Percentiles rank a stretch among this genome's conserved stretches.
Evolutionary conservation across 2,888 invertebrate genomes (phyloP).

Genomic region (Aphelenchoides bicaudatus): DNA sequence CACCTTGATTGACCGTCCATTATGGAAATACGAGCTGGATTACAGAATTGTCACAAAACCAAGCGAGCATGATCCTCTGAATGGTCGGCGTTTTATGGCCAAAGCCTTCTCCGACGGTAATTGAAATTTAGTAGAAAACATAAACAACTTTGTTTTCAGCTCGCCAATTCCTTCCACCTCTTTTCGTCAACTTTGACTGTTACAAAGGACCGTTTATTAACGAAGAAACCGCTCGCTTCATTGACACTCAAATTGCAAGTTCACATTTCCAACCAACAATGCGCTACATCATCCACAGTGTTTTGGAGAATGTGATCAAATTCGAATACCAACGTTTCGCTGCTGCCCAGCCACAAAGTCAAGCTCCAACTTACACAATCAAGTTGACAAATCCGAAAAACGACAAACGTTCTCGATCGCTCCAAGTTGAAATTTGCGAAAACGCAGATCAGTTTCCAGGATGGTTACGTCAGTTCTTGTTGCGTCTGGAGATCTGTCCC

Average conservation of each 20-base stretch:
- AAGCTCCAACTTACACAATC: slow-evolving; percentile 13
- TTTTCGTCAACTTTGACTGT: slow-evolving; percentile 24
- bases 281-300: slow-evolving; percentile 19
- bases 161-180: slow-evolving; percentile 14
- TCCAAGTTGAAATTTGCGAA: slow-evolving; percentile 29
- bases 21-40: not conserved
- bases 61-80: not conserved
- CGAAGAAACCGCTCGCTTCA: not conserved
- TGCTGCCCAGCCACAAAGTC: not conserved
- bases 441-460: slow-evolving; percentile 21
- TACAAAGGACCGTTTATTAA: slow-evolving; percentile 27
- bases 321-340: not conserved
- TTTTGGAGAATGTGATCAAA: slow-evolving; percentile 9
- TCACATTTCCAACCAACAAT: slow-evolving; percentile 12
- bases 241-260: slow-evolving; percentile 21
- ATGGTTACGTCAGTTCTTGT: slow-evolving; percentile 28
- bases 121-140: not conserved
- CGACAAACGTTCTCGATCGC: slow-evolving; percentile 2
- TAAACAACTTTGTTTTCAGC: not conserved
- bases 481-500: slow-evolving; percentile 30
- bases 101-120: slow-evolving; percentile 12
- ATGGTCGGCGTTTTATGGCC: slow-evolving; percentile 4
- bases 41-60: not conserved
- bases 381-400: slow-evolving; percentile 15
- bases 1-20: not conserved